These are phyloP conservation scores for Drosophila kokeensis DNA, from an alignment of 2,888 invertebrate species.

Conservation along the genomic window DNA sequence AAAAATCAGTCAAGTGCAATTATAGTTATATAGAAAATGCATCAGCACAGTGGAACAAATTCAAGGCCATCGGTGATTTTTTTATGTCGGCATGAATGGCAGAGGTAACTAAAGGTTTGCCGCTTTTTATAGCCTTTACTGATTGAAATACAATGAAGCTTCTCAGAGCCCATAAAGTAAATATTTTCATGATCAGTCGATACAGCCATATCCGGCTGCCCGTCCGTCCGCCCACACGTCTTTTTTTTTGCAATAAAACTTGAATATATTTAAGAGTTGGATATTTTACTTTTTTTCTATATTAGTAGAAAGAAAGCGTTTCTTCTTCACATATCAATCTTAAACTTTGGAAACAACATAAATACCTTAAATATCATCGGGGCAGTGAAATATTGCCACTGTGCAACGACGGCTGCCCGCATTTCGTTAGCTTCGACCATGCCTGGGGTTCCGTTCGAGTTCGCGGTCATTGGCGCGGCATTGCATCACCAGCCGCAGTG, in stretches of 20 bases:
- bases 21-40: conserved; percentile 23
- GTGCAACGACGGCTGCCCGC: conserved; percentile 31
- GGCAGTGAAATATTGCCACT: background rate
- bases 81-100: background rate
- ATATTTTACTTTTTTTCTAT: background rate
- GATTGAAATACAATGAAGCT: background rate
- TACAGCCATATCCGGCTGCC: background rate
- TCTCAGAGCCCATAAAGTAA: background rate
- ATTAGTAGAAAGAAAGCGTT: background rate
- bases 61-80: background rate
- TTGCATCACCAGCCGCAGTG: conserved; percentile 16
- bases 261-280: background rate
- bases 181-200: background rate
- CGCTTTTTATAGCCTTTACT: background rate
- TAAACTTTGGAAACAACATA: background rate
- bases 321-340: background rate
- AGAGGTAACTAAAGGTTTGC: background rate
- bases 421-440: conserved; percentile 60
- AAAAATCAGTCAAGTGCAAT: conserved; percentile 77
- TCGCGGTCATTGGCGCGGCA: conserved; percentile 39
- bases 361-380: background rate
- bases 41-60: conserved; percentile 21
- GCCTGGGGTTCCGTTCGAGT: conserved; percentile 23
- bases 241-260: too few relatives aligned
- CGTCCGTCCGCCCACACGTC: too few relatives aligned